phyloP scores from a whole-genome alignment of 1,140 invertebrate genomes.

The Caerostris darwini region DNA sequence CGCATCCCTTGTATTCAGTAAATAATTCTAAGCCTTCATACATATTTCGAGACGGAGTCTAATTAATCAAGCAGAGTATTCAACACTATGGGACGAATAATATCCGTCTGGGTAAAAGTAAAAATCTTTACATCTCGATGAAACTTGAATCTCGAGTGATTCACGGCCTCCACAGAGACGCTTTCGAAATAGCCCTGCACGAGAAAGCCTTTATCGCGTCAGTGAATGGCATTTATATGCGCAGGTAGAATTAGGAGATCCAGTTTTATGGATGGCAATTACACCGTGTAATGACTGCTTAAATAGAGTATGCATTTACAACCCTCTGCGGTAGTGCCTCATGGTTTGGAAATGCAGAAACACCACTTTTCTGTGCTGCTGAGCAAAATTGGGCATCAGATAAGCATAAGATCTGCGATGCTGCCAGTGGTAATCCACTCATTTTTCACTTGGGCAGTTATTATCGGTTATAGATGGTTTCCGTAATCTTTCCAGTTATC shows the following conservation, averaged over 20 bases:
- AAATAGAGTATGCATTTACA: neutral
- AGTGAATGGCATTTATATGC: neutral
- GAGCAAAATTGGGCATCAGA: neutral
- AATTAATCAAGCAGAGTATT: no score
- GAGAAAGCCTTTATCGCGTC: neutral
- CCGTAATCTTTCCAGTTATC: no score
- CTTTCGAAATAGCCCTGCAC: no score
- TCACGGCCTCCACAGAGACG: neutral
- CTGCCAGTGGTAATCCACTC: no score
- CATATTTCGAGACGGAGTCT: no score
- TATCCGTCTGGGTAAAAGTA: neutral
- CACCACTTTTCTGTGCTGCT: neutral
- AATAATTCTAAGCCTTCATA: no score
- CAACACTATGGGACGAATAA: no score
- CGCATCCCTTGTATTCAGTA: no score
- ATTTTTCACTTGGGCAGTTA: no score
- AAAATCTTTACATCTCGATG: neutral
- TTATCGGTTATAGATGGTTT: no score
- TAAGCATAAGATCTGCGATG: no score
- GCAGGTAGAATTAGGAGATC: neutral
- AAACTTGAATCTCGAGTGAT: neutral
- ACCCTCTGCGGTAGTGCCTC: neutral
- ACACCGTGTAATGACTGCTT: neutral
- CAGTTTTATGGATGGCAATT: slow-evolving; percentile 24
- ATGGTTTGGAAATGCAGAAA: neutral